Percentiles rank a stretch among this genome's conserved stretches.
phyloP scores from a whole-genome alignment of 2,888 invertebrate species.

The Orchesellides sinensis region DNA sequence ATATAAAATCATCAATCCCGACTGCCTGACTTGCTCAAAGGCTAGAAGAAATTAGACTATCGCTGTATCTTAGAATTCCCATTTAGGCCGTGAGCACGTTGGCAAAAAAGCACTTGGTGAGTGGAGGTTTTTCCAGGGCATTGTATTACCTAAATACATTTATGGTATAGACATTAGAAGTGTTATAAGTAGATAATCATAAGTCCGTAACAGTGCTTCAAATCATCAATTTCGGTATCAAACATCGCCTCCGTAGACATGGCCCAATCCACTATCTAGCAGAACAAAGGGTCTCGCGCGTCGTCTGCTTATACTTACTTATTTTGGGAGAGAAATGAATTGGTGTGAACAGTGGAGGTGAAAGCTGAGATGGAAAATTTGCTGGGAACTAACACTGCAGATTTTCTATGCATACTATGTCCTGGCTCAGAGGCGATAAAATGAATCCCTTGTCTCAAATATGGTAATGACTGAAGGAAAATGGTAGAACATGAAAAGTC shows the following conservation, averaged over 20 bases:
- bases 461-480: conserved; percentile 66
- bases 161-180: too few species aligned
- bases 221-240: conserved; percentile 39
- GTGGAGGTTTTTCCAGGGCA: too few species aligned
- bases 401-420: conserved; percentile 62
- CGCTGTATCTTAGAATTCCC: neutral
- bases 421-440: conserved; percentile 65
- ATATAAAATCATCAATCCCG: conserved; percentile 28
- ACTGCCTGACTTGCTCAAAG: conserved; percentile 12
- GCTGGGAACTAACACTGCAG: conserved; percentile 50
- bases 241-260: conserved; percentile 11
- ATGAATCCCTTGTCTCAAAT: conserved; percentile 66
- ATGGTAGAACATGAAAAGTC: conserved; percentile 66
- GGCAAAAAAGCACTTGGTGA: neutral
- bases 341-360: conserved; percentile 59
- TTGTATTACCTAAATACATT: too few species aligned
- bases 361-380: conserved; percentile 53
- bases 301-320: neutral
- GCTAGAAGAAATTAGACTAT: neutral
- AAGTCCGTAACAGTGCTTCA: neutral
- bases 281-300: neutral
- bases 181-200: too few species aligned
- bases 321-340: conserved; percentile 48
- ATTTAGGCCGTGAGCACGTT: neutral
- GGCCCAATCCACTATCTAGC: conserved; percentile 22